Conservation (phyloP, 2,797 vertebrate genomes). For the Clarias platycephalus region DNA sequence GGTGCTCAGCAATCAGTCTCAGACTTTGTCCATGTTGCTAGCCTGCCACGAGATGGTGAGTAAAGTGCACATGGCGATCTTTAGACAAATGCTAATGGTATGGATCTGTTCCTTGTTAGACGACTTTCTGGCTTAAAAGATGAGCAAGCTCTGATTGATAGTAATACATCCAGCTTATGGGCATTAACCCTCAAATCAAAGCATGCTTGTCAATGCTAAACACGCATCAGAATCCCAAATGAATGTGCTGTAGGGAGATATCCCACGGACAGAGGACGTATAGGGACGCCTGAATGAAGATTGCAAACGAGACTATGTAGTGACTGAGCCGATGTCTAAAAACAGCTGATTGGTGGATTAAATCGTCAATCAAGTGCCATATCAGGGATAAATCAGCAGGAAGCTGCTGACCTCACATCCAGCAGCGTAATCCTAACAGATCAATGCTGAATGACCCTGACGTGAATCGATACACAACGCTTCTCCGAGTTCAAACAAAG, state of each 20-base stretch:
- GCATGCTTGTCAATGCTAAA: neutral
- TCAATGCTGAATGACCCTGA: constrained; percentile 41
- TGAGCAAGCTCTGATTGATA: neutral
- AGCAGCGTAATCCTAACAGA: constrained; percentile 49
- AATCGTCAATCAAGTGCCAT: constrained; percentile 50
- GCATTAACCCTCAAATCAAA: neutral
- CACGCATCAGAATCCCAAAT: neutral
- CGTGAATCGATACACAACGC: constrained; percentile 33
- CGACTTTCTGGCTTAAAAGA: neutral
- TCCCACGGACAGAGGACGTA: neutral
- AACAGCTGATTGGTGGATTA: constrained; percentile 54
- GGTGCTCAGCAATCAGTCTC: no score
- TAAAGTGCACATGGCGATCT: neutral
- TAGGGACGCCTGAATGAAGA: neutral
- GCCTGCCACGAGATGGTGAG: neutral
- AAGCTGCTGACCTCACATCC: constrained; percentile 42
- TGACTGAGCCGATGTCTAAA: constrained; percentile 41
- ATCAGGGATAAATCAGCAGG: constrained; percentile 45
- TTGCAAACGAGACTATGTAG: neutral
- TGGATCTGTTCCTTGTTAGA: neutral
- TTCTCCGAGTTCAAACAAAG: constrained; percentile 9
- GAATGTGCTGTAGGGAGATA: neutral
- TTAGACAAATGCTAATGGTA: neutral
- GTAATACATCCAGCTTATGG: neutral
- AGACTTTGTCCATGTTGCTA: neutral